Evolutionary conservation across 2,888 invertebrate species (phyloP).

Genomic region (Polydrusus tereticollis): DNA sequence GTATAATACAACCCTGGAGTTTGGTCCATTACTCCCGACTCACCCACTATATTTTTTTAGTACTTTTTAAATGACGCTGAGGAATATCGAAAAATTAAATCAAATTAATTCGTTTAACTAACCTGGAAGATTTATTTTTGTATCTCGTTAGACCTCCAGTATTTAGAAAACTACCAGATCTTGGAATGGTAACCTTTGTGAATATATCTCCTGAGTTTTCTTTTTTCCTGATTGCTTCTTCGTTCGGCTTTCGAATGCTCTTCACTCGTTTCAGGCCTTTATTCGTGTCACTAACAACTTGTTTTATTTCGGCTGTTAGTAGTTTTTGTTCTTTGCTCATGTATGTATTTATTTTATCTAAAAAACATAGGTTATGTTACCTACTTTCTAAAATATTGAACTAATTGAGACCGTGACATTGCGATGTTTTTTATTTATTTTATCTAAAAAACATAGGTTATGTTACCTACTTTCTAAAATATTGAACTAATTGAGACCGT

Average conservation of each 20-base stretch:
- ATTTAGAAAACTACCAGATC: conserved; percentile 88
- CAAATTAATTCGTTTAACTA: neutral
- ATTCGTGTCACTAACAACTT: conserved; percentile 63
- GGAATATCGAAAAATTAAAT: neutral
- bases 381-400: too few relatives aligned
- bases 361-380: too few relatives aligned
- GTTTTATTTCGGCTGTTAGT: conserved; percentile 66
- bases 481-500: too few relatives aligned
- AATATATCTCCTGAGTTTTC: conserved; percentile 83
- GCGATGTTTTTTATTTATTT: too few relatives aligned
- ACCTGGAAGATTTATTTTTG: conserved; percentile 79
- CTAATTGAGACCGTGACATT: too few relatives aligned
- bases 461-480: too few relatives aligned
- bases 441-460: too few relatives aligned
- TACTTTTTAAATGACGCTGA: too few relatives aligned
- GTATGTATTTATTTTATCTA: conserved; percentile 69
- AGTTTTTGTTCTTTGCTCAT: conserved; percentile 69
- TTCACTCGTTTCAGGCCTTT: conserved; percentile 67
- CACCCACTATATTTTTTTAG: too few relatives aligned
- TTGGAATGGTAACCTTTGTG: conserved; percentile 88
- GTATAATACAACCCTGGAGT: too few relatives aligned
- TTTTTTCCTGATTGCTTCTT: conserved; percentile 63
- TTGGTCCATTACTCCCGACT: too few relatives aligned
- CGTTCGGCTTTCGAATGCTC: conserved; percentile 62
- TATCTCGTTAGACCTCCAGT: conserved; percentile 83